A percentile compares a stretch with the other conserved stretches of the same genome.
Conservation (phyloP, 2,113 vertebrate species). For the Forbesichthys papilliferus region DNA sequence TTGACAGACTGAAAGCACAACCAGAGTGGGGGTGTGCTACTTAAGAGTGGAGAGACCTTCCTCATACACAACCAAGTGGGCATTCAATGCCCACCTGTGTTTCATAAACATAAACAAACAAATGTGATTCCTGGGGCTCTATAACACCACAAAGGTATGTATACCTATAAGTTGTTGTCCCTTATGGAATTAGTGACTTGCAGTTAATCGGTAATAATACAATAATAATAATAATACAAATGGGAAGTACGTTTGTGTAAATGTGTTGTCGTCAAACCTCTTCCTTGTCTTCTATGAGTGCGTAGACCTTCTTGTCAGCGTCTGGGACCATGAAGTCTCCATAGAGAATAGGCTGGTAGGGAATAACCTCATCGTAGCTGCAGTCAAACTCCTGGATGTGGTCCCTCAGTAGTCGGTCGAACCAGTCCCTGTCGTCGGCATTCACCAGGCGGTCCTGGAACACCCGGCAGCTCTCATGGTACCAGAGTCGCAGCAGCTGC, state of each 20-base stretch:
- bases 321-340: constrained; percentile 88
- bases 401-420: constrained; percentile 79
- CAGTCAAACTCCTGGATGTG: constrained; percentile 79
- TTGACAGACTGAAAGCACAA: too few relatives aligned
- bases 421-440: constrained; percentile 83
- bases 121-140: too few relatives aligned
- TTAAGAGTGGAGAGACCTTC: too few relatives aligned
- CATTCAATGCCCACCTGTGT: too few relatives aligned
- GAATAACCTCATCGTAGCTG: constrained; percentile 78
- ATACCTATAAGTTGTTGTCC: too few relatives aligned
- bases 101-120: too few relatives aligned
- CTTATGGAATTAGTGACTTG: too few relatives aligned
- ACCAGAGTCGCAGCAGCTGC: constrained; percentile 86
- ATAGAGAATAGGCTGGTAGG: constrained; percentile 82
- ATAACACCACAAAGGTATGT: too few relatives aligned
- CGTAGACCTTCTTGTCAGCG: constrained; percentile 77
- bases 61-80: too few relatives aligned
- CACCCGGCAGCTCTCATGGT: constrained; percentile 88
- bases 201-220: too few relatives aligned
- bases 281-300: constrained; percentile 77
- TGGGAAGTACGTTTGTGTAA: background rate
- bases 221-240: too few relatives aligned
- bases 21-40: too few relatives aligned
- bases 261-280: constrained; percentile 70
- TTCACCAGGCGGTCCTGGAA: constrained; percentile 89